Evolutionary conservation across 2,797 vertebrate genomes (phyloP).

Genomic region (Propithecus deckenii): DNA sequence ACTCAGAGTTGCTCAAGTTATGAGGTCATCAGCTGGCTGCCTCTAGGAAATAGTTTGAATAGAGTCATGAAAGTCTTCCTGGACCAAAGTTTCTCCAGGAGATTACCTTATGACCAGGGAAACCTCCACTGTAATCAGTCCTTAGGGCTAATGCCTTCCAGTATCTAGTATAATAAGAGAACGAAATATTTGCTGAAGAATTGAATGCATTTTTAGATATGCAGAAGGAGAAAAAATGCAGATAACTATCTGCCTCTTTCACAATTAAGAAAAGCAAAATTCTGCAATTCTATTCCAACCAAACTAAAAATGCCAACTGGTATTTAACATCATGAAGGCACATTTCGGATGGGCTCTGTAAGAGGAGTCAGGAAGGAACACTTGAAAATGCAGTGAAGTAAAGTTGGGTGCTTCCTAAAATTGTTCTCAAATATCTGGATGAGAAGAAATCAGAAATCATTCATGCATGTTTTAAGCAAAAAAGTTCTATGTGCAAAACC

Average conservation of each 20-base stretch:
- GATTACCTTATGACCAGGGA: not conserved
- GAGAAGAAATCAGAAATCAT: slow-evolving; percentile 69
- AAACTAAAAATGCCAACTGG: slow-evolving; percentile 52
- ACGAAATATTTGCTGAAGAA: slow-evolving; percentile 49
- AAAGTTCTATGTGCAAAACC: not conserved
- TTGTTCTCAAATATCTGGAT: slow-evolving; percentile 57
- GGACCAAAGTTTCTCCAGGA: not conserved
- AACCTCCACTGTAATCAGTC: not conserved
- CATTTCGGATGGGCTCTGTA: slow-evolving; percentile 2
- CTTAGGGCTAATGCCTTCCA: not conserved
- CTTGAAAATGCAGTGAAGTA: not conserved
- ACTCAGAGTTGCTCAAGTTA: not conserved
- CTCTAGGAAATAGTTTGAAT: not conserved
- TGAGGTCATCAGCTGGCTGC: not conserved
- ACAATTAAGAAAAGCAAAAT: slow-evolving; percentile 59
- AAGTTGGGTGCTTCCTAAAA: slow-evolving; percentile 53
- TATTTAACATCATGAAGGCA: slow-evolving; percentile 27
- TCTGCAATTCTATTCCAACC: slow-evolving; percentile 55
- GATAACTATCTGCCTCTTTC: slow-evolving; percentile 41
- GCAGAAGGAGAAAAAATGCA: slow-evolving; percentile 25
- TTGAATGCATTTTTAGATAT: slow-evolving; percentile 50
- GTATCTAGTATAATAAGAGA: not conserved
- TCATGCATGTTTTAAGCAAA: slow-evolving; percentile 54
- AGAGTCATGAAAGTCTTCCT: not conserved
- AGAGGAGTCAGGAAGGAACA: not conserved